These are phyloP conservation scores for Paraescarpia echinospica DNA, from an alignment of 1,140 invertebrate species.

Conservation along the genomic window DNA sequence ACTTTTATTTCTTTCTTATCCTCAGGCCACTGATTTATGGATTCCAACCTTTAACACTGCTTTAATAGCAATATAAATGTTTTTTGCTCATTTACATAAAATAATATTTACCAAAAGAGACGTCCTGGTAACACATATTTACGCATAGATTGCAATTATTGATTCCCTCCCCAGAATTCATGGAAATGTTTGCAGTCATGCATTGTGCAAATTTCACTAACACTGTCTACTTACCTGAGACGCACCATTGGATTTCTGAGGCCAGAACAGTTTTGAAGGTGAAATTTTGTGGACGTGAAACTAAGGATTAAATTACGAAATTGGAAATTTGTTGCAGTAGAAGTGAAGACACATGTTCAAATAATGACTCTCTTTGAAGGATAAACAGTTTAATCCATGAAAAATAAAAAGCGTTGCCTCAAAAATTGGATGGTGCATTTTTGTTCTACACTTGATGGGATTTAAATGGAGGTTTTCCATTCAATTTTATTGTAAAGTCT, in stretches of 20 bases:
- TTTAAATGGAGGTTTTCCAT: no score
- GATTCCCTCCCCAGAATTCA: background rate
- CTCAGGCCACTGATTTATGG: background rate
- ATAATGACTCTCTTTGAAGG: background rate
- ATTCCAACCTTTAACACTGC: background rate
- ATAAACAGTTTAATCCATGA: background rate
- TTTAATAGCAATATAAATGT: background rate
- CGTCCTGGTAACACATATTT: background rate
- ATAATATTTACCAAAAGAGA: background rate
- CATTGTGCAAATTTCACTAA: background rate
- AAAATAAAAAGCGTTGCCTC: background rate
- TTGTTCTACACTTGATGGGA: no score
- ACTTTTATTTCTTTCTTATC: no score
- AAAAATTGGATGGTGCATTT: background rate
- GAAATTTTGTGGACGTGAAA: no score
- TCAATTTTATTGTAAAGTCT: no score
- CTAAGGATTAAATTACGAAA: no score
- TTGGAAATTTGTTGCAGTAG: background rate
- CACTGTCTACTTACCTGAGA: background rate
- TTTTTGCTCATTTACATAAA: no score
- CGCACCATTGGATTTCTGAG: no score
- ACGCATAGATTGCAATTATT: background rate
- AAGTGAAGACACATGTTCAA: background rate
- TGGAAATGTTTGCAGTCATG: background rate
- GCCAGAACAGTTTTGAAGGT: no score